Conservation (phyloP, 2,797 vertebrate genomes). For the Rhinoraja longicauda region DNA sequence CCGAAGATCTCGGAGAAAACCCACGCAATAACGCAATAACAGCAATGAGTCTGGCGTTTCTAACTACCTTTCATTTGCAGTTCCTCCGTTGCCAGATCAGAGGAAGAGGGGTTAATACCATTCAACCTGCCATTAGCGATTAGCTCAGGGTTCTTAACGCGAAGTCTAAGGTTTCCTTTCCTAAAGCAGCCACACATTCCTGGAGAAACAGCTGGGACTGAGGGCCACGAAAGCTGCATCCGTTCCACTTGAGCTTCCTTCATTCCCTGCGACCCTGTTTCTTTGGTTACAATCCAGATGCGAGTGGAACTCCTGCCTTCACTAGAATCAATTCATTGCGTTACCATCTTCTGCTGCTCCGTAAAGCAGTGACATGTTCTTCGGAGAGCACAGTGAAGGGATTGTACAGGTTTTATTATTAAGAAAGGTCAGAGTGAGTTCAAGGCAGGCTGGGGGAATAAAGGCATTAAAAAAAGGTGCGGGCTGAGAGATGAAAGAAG, state of each 20-base stretch:
- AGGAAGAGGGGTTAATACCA: not conserved
- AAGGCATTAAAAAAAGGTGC: not conserved
- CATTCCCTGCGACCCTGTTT: not conserved
- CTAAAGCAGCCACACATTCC: not conserved
- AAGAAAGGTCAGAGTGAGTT: not conserved
- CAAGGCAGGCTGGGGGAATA: not conserved
- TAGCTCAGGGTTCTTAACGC: not conserved
- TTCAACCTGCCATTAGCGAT: not conserved
- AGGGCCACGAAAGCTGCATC: not conserved
- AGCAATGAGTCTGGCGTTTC: not conserved
- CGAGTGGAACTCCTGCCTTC: not conserved
- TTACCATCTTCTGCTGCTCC: not conserved
- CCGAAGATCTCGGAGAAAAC: no score
- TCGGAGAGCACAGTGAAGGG: not conserved
- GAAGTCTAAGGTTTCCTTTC: not conserved
- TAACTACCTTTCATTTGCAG: not conserved
- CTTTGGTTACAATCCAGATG: slow-evolving; percentile 3
- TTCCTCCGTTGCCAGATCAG: not conserved
- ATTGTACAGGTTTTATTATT: slow-evolving; percentile 9
- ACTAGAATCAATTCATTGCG: not conserved
- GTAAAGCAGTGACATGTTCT: not conserved
- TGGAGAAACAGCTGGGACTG: slow-evolving; percentile 5
- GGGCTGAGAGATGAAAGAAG: not conserved
- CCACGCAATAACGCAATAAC: no score
- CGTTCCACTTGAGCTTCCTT: not conserved